phyloP scores from a whole-genome alignment of 2,888 invertebrate genomes.

The Eristalis tenax region DNA sequence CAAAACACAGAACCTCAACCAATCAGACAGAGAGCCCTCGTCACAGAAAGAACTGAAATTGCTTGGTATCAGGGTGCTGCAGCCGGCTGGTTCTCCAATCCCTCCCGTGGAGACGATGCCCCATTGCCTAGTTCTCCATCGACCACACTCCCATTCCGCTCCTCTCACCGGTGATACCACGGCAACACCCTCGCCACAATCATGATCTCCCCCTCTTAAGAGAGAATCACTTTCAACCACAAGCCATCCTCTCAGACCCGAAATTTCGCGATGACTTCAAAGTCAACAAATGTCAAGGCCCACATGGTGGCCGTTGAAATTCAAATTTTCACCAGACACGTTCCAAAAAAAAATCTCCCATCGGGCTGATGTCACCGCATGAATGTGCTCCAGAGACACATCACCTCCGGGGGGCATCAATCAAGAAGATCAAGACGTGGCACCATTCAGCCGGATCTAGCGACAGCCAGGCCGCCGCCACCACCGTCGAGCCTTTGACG shows the following conservation, averaged over 20 bases:
- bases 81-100: too few relatives aligned
- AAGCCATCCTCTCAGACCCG: neutral
- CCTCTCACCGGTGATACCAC: neutral
- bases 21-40: too few relatives aligned
- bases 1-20: too few relatives aligned
- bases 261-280: constrained; percentile 1
- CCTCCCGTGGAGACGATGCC: too few relatives aligned
- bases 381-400: neutral
- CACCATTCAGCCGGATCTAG: constrained; percentile 22
- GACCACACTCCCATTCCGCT: neutral
- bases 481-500: too few relatives aligned
- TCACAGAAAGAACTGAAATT: too few relatives aligned
- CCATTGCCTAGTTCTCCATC: too few relatives aligned
- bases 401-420: neutral
- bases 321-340: constrained; percentile 28
- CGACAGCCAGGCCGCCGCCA: neutral
- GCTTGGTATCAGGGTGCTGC: too few relatives aligned
- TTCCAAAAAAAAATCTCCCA: constrained; percentile 29
- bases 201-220: neutral
- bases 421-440: neutral
- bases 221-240: neutral
- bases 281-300: constrained; percentile 2
- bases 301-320: constrained; percentile 26
- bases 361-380: constrained; percentile 52
- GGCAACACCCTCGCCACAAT: neutral